Base-by-base conservation (phyloP, 2,797 vertebrate species). In the Arrhamphus sclerolepis region DNA sequence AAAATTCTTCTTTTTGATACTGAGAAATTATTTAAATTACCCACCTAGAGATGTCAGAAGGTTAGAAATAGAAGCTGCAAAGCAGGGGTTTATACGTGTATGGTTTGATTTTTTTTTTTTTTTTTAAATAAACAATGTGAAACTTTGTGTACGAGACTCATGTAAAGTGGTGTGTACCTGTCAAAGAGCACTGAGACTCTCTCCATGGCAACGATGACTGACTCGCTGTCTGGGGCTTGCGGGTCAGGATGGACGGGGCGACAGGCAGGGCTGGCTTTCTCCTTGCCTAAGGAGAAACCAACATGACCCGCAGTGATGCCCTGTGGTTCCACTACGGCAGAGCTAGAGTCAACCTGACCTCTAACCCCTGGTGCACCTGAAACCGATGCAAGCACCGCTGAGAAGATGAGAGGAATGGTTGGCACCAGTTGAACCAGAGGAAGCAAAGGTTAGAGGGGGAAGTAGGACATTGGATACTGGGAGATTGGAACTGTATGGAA, bases 181-280 rank as follows among this genome's bases (percentile, higher is more conserved):
- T 99, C 98, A 7, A 99, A 99, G 43, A 99, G 97, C 57, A 99
- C 96, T 20, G 98, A 99, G 5, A 99, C 96, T 3, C 97, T 93
- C 86, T 99, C 97, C 98, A 99, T 99, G 43, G 98, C 97, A 4
- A 99, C 96, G 1, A 99, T 99, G 81, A 99, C 94, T 0, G 98
- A 98, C 78, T 99, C 98, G 2, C 95, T 98, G 90, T 99, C 98
- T 0, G 97, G 96, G 59, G 93, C 91, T 9, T 94, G 87, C 6
- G 94, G 91, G 83, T 95, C 96, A 28, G 91, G 65, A 70, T 96
- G 95, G 20, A 92, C 55, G 1, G 91, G 82, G 70, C 93, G 94
- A 52, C 93, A 89, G 1, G 97, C 94, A 1, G 97, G 96, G 78
- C 97, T 98, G 84, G 93, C 87, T 80, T 97, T 98, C 91, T 99